Evolutionary conservation across 2,797 vertebrate species (phyloP).

Genomic region (Centropyge bicolor): DNA sequence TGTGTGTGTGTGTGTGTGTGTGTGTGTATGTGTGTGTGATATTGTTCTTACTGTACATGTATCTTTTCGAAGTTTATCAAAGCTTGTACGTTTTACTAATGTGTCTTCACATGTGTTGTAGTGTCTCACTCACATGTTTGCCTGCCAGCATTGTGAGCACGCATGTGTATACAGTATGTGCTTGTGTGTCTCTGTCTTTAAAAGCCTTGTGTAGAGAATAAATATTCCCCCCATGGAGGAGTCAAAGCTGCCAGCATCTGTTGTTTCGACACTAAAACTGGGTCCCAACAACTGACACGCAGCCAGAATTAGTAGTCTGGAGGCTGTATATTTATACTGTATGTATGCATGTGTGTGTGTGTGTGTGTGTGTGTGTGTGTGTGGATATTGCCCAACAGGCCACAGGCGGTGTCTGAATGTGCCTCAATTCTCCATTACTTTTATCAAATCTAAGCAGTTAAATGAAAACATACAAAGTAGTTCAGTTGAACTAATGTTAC

Average conservation of each 20-base stretch:
- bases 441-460: neutral
- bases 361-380: slow-evolving; percentile 1
- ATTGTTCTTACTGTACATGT: neutral
- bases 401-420: neutral
- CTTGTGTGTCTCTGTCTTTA: slow-evolving; percentile 39
- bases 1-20: neutral
- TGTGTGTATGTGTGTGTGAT: neutral
- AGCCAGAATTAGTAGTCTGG: slow-evolving; percentile 20
- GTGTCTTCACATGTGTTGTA: neutral
- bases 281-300: slow-evolving; percentile 10
- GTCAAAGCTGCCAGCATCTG: slow-evolving; percentile 48
- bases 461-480: neutral
- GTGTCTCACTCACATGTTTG: neutral
- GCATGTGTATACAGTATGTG: neutral
- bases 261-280: slow-evolving; percentile 52
- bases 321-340: slow-evolving; percentile 6
- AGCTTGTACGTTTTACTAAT: neutral
- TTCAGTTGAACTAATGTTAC: neutral
- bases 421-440: neutral
- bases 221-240: slow-evolving; percentile 38
- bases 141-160: neutral
- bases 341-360: neutral
- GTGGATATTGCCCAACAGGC: neutral
- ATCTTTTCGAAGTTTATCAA: neutral
- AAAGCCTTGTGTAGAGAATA: slow-evolving; percentile 41